Evolutionary conservation across 2,113 vertebrate species (phyloP), one percentile per base, ranked within the genome.

Genomic region (Pedionomus torquatus): DNA sequence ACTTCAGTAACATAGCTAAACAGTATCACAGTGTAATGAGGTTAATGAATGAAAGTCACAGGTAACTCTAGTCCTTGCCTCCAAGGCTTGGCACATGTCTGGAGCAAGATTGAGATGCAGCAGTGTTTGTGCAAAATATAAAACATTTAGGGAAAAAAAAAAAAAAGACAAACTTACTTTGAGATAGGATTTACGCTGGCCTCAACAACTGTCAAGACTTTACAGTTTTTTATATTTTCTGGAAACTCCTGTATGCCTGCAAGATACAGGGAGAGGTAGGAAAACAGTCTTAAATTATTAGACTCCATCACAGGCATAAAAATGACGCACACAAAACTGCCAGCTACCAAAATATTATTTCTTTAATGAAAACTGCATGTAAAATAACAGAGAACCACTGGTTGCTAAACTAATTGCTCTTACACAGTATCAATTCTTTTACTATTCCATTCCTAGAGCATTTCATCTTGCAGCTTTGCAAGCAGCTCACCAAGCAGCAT

Each of bases 231-330:
- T 93, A 99, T 99, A 94, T 99, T 99, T 98, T 99, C 99, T 97
- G 99, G 99, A 98, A 99, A 99, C 97, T 99, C 99, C 96, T 99
- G 99, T 98, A 99, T 99, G 97, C 99, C 99, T 99, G 95, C n/a
- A 97, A 97, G 93, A 94, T 46, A 87, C 90, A 79, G 23, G 24
- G 37, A 85, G 10, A 71, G 10, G 33, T 2, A 85, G 49, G 23
- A 49, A 72, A 93, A 58, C 8, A 83, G 54, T 18, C 25, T 95
- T 79, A 84, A 72, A 61, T 72, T 63, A 81, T 31, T 37, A 75
- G 9, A 95, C 17, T 79, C 17, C 11, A 75, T 18, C 12, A 87
- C 5, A 58, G 10, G 16, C 17, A 48, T n/a, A 49, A 79, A 76
- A 92, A 55, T 6, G 7, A 87, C 6, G 7, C 35, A 78, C 23